These are phyloP conservation scores for Cardiocondyla obscurior DNA, from an alignment of 1,140 invertebrate genomes.

Conservation along the genomic window DNA sequence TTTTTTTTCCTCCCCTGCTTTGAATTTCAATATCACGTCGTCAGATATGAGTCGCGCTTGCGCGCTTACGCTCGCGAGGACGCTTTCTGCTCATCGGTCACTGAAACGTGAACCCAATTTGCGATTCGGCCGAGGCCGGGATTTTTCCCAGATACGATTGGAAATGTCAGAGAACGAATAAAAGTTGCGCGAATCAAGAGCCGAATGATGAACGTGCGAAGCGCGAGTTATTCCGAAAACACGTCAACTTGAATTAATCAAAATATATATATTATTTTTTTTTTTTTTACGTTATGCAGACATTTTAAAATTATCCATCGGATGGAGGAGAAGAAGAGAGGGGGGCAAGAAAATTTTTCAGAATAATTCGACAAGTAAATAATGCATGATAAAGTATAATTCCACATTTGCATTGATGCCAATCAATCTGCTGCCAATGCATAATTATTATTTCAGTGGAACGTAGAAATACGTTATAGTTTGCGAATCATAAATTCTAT, in stretches of 20 bases:
- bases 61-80: not conserved
- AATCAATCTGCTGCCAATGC: conserved; percentile 8
- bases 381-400: not conserved
- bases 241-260: not conserved
- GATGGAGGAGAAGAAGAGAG: not conserved
- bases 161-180: conserved; percentile 50
- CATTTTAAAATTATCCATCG: not conserved
- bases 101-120: conserved; percentile 53
- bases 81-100: conserved; percentile 31
- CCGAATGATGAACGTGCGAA: not conserved
- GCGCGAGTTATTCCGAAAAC: not conserved
- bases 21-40: conserved; percentile 27
- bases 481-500: conserved; percentile 7
- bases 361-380: not conserved
- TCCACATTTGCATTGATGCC: not conserved
- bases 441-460: not conserved
- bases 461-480: not conserved
- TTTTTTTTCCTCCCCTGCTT: conserved; percentile 4
- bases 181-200: conserved; percentile 27
- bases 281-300: not conserved
- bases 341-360: not conserved
- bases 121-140: conserved; percentile 17
- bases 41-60: not conserved
- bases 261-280: too few relatives aligned
- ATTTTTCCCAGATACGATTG: conserved; percentile 19